A percentile compares a stretch with the other conserved stretches of the same genome.
Conservation (phyloP, 2,797 vertebrate species). For the Antennarius maculatus region DNA sequence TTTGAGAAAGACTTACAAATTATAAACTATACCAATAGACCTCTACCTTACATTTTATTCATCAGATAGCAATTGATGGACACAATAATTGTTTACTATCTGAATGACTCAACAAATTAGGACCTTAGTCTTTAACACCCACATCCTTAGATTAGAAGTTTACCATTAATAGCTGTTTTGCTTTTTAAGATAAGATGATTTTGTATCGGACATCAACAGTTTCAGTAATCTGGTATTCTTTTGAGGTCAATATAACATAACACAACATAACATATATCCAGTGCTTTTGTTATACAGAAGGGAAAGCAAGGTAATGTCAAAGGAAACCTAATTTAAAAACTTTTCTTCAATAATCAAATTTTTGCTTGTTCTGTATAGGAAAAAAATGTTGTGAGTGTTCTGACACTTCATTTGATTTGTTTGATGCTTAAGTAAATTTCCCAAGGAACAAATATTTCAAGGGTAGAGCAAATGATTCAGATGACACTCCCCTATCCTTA, state of each 20-base stretch:
- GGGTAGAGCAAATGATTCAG: neutral
- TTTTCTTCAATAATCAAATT: no score
- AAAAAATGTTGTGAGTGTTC: no score
- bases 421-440: neutral
- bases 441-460: neutral
- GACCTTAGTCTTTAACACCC: no score
- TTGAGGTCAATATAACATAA: neutral
- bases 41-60: no score
- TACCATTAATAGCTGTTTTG: neutral
- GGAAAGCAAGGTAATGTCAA: neutral
- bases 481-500: conserved; percentile 4
- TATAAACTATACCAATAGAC: no score
- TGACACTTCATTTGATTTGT: neutral
- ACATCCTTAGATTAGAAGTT: no score
- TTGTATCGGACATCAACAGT: neutral
- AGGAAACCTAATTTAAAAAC: neutral
- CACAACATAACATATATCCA: no score
- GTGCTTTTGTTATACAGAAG: neutral
- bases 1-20: no score
- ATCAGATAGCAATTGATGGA: no score
- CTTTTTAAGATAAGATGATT: no score
- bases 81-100: no score
- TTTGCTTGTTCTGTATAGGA: neutral
- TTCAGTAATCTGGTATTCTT: neutral
- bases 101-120: no score